These are phyloP conservation scores for Drosophila malerkotliana DNA, from an alignment of 1,140 invertebrate genomes.

Conservation along the genomic window DNA sequence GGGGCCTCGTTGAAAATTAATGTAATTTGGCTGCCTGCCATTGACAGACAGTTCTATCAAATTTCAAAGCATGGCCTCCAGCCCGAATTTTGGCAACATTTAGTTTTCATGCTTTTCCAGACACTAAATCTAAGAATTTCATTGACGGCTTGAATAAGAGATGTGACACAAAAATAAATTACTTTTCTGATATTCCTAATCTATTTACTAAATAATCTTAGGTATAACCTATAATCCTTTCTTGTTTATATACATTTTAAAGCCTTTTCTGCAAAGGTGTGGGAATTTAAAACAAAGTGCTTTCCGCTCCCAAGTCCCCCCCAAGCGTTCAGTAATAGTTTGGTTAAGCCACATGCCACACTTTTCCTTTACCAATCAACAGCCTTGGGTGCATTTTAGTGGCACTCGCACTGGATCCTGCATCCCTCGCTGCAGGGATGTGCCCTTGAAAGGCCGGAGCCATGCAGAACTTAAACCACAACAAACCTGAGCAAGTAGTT, in stretches of 20 bases:
- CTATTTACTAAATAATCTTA: too few species aligned
- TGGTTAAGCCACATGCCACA: conserved; percentile 60
- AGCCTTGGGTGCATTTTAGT: conserved; percentile 63
- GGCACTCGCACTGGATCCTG: conserved; percentile 41
- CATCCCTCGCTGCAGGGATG: conserved; percentile 17
- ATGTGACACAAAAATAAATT: background rate
- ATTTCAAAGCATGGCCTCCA: conserved; percentile 18
- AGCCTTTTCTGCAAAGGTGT: conserved; percentile 52
- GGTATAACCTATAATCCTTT: too few species aligned
- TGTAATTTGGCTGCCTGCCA: conserved; percentile 63
- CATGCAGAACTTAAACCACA: conserved; percentile 29
- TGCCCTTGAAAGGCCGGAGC: conserved; percentile 37
- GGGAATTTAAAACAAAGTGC: conserved; percentile 37
- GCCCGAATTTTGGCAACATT: conserved; percentile 6
- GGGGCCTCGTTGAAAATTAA: conserved; percentile 58
- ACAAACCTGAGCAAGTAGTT: conserved; percentile 53
- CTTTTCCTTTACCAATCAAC: conserved; percentile 62
- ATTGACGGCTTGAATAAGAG: conserved; percentile 1
- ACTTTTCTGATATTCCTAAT: background rate
- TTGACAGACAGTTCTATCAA: conserved; percentile 48
- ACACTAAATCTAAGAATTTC: background rate
- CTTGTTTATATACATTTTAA: conserved; percentile 9
- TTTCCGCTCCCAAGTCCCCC: conserved; percentile 6
- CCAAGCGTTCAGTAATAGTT: conserved; percentile 38
- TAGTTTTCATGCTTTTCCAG: conserved; percentile 7